Percentiles rank a stretch among this genome's conserved stretches.
Conservation (phyloP, 2,797 vertebrate genomes). For the Arctocebus calabarensis region DNA sequence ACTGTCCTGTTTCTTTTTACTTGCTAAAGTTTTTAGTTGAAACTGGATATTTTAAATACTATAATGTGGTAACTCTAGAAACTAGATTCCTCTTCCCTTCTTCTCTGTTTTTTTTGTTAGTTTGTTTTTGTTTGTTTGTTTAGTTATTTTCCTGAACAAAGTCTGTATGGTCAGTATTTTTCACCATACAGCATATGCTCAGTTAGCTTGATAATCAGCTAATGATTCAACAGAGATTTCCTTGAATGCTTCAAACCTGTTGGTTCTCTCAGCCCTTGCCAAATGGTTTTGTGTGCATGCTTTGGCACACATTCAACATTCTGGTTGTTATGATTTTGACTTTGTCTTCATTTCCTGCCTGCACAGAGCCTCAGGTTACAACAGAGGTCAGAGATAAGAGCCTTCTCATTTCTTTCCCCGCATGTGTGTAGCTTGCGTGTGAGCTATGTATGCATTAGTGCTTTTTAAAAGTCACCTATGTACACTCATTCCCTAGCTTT, state of each 20-base stretch:
- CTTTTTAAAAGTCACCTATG: background rate
- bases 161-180: background rate
- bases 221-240: background rate
- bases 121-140: background rate
- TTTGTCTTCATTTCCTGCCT: background rate
- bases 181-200: background rate
- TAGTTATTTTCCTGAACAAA: background rate
- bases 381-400: background rate
- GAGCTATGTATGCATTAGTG: background rate
- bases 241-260: background rate
- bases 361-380: background rate
- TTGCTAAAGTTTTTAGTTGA: background rate
- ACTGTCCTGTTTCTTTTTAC: slow-evolving; percentile 27
- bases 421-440: background rate
- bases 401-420: background rate
- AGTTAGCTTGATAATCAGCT: background rate
- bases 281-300: background rate
- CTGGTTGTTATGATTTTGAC: background rate
- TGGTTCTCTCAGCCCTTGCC: background rate
- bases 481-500: background rate
- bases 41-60: background rate
- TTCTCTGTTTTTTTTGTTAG: background rate
- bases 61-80: background rate
- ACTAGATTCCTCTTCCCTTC: background rate
- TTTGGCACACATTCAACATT: background rate